Base-by-base conservation (phyloP, 1,140 invertebrate species). In the Antheraea mylitta region DNA sequence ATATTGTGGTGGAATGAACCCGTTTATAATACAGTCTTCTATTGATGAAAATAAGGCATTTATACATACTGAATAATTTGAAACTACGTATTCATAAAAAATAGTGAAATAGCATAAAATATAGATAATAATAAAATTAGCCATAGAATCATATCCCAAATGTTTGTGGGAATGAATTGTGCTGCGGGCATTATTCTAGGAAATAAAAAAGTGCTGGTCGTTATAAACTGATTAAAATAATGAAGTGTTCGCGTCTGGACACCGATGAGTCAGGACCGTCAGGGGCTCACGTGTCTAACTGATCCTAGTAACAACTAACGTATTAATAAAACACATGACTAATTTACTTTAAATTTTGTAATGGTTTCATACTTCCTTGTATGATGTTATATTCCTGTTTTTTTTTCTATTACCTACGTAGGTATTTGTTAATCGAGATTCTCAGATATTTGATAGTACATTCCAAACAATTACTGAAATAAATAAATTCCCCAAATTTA, bases 201-300 rank as follows among this genome's bases (percentile, higher is more conserved):
- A 74, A 77, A 68, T 19, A 66, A 64, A 73, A 38, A 67, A 69
- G 76, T 69, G 72, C 48, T 38, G 64, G 67, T 75, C 71, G 73
- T 76, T 37, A 53, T 53, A 53, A 10, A 65, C 67, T 76, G 76
- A 76, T 78, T 78, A 76, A 75, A 67, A 45, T 73, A 74, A 78
- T 78, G 65, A 74, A 76, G 68, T 72, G 67, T 70, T 73, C 71
- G 48, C 22, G 68, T 74, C 66, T 74, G 67, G 64, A 58, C 66
- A 53, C 42, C n/a, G 67, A 68, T 78, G 73, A 78, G 65, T 75
- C 69, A 78, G 60, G 63, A 61, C 13, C 59, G 65, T 67, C 65
- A 69, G 58, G 68, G 65, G 70, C 18, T 16, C 45, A 7, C 38
- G 38, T 53, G 16, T 13, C 45, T 53, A 53, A 13, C 45, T n/a